These are phyloP conservation scores for Heliconius hewitsoni DNA, from an alignment of 1,140 invertebrate species.

Conservation along the genomic window DNA sequence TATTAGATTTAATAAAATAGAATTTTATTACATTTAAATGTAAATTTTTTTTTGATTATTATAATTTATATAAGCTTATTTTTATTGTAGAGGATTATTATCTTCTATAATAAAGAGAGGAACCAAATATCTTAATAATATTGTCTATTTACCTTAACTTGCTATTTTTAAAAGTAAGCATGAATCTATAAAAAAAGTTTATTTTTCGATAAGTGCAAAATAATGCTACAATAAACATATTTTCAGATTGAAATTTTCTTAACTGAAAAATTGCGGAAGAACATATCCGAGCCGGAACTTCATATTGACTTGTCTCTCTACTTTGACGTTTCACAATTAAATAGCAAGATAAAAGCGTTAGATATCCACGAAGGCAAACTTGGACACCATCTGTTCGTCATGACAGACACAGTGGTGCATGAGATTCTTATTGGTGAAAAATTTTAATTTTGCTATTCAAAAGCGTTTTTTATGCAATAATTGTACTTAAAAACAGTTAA, in stretches of 20 bases:
- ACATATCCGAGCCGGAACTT: constrained; percentile 17
- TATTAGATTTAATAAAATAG: neutral
- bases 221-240: neutral
- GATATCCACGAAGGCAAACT: constrained; percentile 42
- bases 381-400: constrained; percentile 36
- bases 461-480: neutral
- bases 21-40: too few species aligned
- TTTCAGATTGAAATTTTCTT: constrained; percentile 42
- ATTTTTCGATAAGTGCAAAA: neutral
- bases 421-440: constrained; percentile 23
- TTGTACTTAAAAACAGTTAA: neutral
- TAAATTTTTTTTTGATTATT: too few species aligned
- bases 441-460: neutral
- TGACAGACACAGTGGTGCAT: constrained; percentile 23
- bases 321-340: neutral
- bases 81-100: too few species aligned
- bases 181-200: neutral
- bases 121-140: too few species aligned
- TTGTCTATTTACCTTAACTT: too few species aligned
- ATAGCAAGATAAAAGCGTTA: constrained; percentile 24
- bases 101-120: too few species aligned
- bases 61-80: too few species aligned
- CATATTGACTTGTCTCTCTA: constrained; percentile 27
- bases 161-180: too few species aligned
- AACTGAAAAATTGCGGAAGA: constrained; percentile 23